phyloP scores from a whole-genome alignment of 2,797 vertebrate genomes.

The Cirrhinus molitorella region DNA sequence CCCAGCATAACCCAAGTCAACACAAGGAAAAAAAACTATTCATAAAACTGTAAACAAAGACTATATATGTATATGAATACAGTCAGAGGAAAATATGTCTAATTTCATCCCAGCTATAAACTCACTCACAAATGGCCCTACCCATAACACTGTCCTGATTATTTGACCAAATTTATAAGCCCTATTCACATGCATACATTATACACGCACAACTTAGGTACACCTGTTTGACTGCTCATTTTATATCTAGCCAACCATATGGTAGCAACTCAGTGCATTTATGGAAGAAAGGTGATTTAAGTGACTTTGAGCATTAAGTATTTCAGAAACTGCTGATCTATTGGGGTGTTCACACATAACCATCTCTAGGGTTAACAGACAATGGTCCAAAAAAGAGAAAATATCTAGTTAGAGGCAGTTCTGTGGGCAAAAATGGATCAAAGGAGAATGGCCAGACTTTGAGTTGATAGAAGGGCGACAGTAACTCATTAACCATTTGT shows the following conservation, averaged over 20 bases:
- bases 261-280: not conserved
- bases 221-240: not conserved
- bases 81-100: not conserved
- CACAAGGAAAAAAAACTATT: conserved; percentile 3
- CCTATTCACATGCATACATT: not conserved
- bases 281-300: not conserved
- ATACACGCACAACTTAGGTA: not conserved
- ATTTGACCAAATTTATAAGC: conserved; percentile 14
- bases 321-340: not conserved
- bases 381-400: not conserved
- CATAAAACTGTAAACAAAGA: not conserved
- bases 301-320: not conserved
- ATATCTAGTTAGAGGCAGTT: not conserved
- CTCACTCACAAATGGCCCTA: not conserved
- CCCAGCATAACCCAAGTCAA: not conserved
- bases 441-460: not conserved
- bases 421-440: not conserved
- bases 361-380: not conserved
- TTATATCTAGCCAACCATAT: not conserved
- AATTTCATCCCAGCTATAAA: not conserved
- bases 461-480: not conserved
- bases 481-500: not conserved
- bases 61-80: not conserved
- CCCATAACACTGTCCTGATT: not conserved
- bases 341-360: not conserved